Conservation (phyloP, 2,113 vertebrate species). For the Brienomyrus longianalis region DNA sequence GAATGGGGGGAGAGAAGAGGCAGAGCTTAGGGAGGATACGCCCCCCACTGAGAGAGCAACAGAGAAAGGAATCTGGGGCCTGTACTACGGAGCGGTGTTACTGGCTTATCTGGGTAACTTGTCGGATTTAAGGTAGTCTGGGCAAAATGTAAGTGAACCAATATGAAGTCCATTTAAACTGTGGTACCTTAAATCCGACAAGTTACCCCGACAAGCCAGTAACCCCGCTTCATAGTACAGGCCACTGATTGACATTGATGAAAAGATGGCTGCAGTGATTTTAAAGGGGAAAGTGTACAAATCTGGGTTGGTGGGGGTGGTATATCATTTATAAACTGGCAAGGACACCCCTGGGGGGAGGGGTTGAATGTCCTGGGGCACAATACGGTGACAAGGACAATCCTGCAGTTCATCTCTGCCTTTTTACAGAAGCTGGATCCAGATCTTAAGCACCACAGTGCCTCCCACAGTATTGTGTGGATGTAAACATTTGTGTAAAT, state of each 20-base stretch:
- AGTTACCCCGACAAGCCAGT: too few relatives aligned
- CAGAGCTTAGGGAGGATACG: not conserved
- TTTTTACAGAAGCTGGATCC: not conserved
- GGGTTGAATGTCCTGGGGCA: not conserved
- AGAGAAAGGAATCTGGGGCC: not conserved
- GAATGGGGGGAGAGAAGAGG: not conserved
- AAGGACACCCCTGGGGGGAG: not conserved
- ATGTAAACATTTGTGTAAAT: slow-evolving; percentile 61
- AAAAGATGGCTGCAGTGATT: not conserved
- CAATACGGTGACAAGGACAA: not conserved
- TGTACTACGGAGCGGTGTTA: too few relatives aligned
- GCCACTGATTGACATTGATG: not conserved
- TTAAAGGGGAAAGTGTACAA: not conserved
- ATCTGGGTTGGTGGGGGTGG: not conserved
- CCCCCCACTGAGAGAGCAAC: slow-evolving; percentile 3
- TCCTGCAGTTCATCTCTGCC: not conserved
- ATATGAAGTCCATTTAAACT: too few relatives aligned
- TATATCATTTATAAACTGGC: not conserved
- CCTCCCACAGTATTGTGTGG: slow-evolving; percentile 59
- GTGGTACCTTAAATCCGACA: too few relatives aligned
- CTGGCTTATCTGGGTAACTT: too few relatives aligned
- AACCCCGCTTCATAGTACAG: too few relatives aligned
- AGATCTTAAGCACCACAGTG: slow-evolving; percentile 63
- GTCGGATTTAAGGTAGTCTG: too few relatives aligned
- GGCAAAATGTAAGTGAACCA: too few relatives aligned